phyloP scores from a whole-genome alignment of 2,888 invertebrate species.

The Tipula lateralis region DNA sequence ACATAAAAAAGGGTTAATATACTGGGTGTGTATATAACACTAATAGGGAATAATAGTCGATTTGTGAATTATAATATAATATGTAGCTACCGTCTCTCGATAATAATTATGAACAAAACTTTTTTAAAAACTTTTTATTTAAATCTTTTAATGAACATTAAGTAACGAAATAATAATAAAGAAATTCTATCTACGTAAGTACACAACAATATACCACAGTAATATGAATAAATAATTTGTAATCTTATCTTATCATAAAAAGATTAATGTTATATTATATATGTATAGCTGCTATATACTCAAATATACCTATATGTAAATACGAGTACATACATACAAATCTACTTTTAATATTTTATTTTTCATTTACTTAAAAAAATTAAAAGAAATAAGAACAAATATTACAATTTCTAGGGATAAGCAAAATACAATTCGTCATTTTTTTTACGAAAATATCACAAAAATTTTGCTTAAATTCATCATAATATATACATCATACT shows the following conservation, averaged over 20 bases:
- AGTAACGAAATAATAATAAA: neutral
- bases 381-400: neutral
- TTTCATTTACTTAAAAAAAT: neutral
- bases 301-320: neutral
- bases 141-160: neutral
- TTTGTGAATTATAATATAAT: neutral
- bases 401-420: neutral
- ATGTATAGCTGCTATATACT: neutral
- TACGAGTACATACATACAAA: neutral
- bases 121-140: neutral
- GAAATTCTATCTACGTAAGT: neutral
- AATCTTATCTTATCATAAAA: slow-evolving; percentile 4
- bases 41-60: neutral
- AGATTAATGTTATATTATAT: neutral
- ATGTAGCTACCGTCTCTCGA: neutral
- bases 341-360: neutral
- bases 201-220: neutral
- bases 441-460: neutral
- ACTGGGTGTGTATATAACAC: neutral
- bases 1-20: neutral
- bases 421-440: neutral
- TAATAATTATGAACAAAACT: neutral
- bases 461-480: neutral
- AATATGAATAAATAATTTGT: neutral
- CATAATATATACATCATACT: neutral